Evolutionary conservation across 1,140 invertebrate genomes (phyloP).

Genomic region (Contarinia nasturtii): DNA sequence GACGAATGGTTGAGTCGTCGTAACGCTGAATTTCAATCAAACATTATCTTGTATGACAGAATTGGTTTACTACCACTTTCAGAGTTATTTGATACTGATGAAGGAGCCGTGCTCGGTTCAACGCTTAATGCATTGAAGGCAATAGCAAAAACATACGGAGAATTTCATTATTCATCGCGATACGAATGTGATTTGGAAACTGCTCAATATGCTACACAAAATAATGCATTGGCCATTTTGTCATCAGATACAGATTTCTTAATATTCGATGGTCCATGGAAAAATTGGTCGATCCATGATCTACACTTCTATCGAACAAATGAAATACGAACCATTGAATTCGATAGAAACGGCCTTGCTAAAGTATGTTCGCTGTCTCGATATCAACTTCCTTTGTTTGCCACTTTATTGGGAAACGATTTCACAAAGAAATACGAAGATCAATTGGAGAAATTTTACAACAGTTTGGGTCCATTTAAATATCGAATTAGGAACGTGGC

Average conservation of each 20-base stretch:
- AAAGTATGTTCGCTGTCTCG: not conserved
- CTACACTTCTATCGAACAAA: not conserved
- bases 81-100: not conserved
- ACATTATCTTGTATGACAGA: not conserved
- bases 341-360: not conserved
- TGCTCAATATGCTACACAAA: not conserved
- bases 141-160: not conserved
- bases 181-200: not conserved
- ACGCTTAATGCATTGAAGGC: not conserved
- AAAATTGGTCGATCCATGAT: not conserved
- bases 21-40: not conserved
- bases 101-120: not conserved
- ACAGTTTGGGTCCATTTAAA: too few relatives aligned
- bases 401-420: not conserved
- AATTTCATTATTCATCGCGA: not conserved
- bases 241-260: not conserved
- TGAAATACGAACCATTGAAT: not conserved
- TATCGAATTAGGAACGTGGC: not conserved
- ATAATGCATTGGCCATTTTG: not conserved
- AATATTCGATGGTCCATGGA: not conserved
- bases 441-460: not conserved
- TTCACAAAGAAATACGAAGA: not conserved
- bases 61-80: too few relatives aligned
- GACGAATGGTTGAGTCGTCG: not conserved
- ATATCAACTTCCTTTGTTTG: not conserved